Conservation (phyloP, 2,888 invertebrate species). For the Lutraria lutraria region DNA sequence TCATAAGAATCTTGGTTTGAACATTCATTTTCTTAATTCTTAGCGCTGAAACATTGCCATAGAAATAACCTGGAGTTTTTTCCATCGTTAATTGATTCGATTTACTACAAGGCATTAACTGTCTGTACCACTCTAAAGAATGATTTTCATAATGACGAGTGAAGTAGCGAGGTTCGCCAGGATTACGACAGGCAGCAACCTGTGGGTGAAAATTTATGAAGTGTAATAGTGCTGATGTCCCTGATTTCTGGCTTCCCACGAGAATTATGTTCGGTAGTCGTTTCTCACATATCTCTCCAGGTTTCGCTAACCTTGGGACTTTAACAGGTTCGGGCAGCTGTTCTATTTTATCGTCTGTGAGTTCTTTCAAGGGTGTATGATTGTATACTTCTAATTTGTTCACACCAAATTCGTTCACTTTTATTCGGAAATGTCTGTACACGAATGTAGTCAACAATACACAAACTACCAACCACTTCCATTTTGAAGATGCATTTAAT, state of each 20-base stretch:
- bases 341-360: no score
- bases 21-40: slow-evolving; percentile 19
- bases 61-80: slow-evolving; percentile 28
- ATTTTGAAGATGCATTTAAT: no score
- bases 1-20: slow-evolving; percentile 24
- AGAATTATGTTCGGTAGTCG: slow-evolving; percentile 14
- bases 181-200: slow-evolving; percentile 3
- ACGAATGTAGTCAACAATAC: no score
- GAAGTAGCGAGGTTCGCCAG: slow-evolving; percentile 14
- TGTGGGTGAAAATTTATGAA: slow-evolving; percentile 21
- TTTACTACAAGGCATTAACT: slow-evolving; percentile 31
- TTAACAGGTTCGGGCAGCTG: no score
- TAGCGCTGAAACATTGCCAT: neutral
- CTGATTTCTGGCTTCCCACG: slow-evolving; percentile 10
- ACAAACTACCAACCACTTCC: no score
- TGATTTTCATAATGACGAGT: neutral
- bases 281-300: slow-evolving; percentile 14
- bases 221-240: slow-evolving; percentile 7
- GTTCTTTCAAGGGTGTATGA: no score
- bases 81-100: slow-evolving; percentile 28
- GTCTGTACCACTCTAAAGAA: slow-evolving; percentile 24
- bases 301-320: no score
- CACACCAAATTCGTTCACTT: no score
- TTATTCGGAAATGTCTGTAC: no score
- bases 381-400: no score